A percentile compares a stretch with the other conserved stretches of the same genome.
Evolutionary conservation across 2,888 invertebrate species (phyloP).

Genomic region (Tipula vernalis): DNA sequence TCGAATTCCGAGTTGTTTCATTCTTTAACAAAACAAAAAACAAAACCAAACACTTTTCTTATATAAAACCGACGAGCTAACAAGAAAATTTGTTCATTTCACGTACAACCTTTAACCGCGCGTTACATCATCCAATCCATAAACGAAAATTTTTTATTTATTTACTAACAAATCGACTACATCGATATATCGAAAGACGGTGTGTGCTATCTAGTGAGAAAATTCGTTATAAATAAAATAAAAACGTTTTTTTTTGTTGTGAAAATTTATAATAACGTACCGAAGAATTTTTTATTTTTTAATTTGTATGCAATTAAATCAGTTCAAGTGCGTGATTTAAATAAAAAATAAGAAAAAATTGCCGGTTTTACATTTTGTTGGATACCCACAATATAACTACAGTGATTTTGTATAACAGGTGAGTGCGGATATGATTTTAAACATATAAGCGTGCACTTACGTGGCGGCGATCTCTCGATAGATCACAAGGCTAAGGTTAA

Average conservation of each 20-base stretch:
- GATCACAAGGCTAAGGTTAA: not conserved
- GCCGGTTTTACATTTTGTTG: not conserved
- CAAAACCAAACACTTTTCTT: not conserved
- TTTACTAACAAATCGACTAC: not conserved
- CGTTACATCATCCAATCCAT: not conserved
- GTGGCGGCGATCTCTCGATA: not conserved
- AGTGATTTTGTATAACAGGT: not conserved
- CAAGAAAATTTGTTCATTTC: not conserved
- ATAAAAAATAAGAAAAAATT: not conserved
- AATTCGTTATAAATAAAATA: not conserved
- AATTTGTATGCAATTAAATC: not conserved
- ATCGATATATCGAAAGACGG: not conserved
- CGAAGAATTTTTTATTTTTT: not conserved
- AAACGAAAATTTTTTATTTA: not conserved
- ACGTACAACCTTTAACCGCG: not conserved
- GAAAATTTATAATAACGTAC: not conserved
- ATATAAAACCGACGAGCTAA: not conserved
- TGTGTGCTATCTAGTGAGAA: not conserved
- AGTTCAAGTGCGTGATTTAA: not conserved
- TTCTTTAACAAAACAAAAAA: not conserved
- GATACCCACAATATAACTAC: not conserved
- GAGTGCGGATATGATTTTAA: not conserved
- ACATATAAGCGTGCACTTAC: not conserved
- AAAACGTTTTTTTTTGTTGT: not conserved
- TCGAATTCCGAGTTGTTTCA: not conserved